Conservation (phyloP, 2,113 vertebrate species). For the Seriola dumerili region DNA sequence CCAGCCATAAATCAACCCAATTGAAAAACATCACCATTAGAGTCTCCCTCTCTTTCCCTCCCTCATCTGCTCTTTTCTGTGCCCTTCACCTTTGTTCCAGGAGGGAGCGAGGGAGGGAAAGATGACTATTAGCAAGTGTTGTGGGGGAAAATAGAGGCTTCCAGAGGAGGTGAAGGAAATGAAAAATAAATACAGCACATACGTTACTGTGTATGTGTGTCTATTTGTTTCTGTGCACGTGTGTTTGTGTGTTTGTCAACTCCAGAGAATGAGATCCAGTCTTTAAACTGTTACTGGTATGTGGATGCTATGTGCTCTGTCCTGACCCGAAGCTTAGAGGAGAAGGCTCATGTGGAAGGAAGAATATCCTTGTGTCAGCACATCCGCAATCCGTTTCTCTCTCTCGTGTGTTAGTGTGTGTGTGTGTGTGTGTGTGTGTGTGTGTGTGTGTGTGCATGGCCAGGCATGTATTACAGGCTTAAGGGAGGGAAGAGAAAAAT, state of each 20-base stretch:
- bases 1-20: constrained; percentile 78
- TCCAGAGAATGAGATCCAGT: constrained; percentile 22
- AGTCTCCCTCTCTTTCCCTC: constrained; percentile 50
- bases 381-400: constrained; percentile 53
- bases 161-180: constrained; percentile 45
- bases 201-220: constrained; percentile 7
- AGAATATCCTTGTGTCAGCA: constrained; percentile 78
- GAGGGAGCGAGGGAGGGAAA: constrained; percentile 50
- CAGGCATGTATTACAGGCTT: constrained; percentile 67
- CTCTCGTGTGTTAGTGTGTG: neutral
- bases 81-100: constrained; percentile 78
- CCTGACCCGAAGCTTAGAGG: constrained; percentile 70
- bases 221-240: constrained; percentile 1
- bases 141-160: constrained; percentile 26
- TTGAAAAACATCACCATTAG: constrained; percentile 77
- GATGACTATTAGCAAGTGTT: constrained; percentile 40
- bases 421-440: constrained; percentile 21
- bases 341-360: constrained; percentile 60
- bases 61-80: constrained; percentile 62
- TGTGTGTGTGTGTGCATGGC: constrained; percentile 15
- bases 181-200: constrained; percentile 17
- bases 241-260: constrained; percentile 32
- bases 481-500: constrained; percentile 46
- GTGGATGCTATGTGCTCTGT: constrained; percentile 46
- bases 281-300: constrained; percentile 46